Evolutionary conservation across 2,113 vertebrate genomes (phyloP).

Genomic region (Phylloscopus trochiloides): DNA sequence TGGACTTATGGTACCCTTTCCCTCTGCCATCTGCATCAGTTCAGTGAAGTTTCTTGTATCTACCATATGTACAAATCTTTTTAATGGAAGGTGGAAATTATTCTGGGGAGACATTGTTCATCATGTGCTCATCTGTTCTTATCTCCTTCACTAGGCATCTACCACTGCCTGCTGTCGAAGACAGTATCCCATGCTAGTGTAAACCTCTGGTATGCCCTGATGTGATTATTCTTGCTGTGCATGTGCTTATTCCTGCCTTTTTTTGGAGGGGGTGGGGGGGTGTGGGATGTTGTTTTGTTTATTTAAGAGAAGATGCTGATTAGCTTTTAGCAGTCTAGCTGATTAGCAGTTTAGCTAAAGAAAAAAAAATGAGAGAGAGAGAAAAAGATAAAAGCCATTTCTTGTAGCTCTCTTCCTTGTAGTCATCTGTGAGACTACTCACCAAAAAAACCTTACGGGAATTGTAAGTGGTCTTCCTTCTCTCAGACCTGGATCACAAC

Average conservation of each 20-base stretch:
- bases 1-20: neutral
- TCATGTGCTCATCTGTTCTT: rapidly evolving
- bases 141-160: neutral
- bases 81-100: neutral
- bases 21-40: neutral
- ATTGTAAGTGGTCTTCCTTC: neutral
- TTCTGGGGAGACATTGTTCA: neutral
- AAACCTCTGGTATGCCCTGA: neutral
- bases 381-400: neutral
- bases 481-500: neutral
- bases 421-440: neutral
- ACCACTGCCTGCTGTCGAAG: neutral
- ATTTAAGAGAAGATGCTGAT: neutral
- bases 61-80: neutral
- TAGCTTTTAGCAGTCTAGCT: neutral
- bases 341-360: neutral
- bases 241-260: neutral
- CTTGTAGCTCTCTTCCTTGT: neutral
- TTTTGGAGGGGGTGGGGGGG: no score
- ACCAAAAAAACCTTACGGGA: neutral
- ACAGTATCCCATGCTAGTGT: neutral
- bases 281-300: neutral
- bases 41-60: neutral
- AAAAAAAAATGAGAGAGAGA: neutral
- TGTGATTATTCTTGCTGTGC: neutral